Percentiles rank a stretch among this genome's conserved stretches.
phyloP scores from a whole-genome alignment of 2,113 vertebrate genomes.

The Syngnathus scovelli region DNA sequence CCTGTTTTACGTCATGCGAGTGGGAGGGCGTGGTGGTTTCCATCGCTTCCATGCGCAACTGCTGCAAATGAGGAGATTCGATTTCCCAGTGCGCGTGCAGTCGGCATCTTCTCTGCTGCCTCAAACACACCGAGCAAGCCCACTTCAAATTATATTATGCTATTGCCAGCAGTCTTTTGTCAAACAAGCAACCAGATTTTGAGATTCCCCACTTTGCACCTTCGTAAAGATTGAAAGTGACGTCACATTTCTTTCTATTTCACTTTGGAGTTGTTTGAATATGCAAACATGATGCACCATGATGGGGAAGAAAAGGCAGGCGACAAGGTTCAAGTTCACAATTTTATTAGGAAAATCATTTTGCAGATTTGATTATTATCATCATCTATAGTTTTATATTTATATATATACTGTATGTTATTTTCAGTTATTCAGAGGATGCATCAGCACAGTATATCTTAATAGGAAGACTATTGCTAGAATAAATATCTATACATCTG shows the following conservation, averaged over 20 bases:
- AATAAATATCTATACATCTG: constrained; percentile 70
- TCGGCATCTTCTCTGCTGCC: too few relatives aligned
- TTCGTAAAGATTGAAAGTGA: too few relatives aligned
- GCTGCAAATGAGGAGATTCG: neutral
- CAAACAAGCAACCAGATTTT: too few relatives aligned
- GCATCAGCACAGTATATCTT: constrained; percentile 75
- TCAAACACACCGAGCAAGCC: too few relatives aligned
- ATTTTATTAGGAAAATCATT: constrained; percentile 76
- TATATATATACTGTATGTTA: constrained; percentile 36
- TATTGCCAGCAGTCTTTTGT: too few relatives aligned
- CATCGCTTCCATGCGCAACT: neutral
- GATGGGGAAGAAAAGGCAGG: neutral
- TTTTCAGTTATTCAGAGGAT: constrained; percentile 71
- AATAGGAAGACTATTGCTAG: constrained; percentile 79
- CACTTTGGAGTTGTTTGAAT: neutral
- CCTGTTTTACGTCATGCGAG: neutral
- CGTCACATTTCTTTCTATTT: neutral
- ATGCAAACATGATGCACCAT: neutral
- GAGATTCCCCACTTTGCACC: too few relatives aligned
- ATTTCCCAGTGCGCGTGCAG: too few relatives aligned
- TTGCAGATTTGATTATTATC: constrained; percentile 70
- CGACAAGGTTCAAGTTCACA: constrained; percentile 49
- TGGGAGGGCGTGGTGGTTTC: neutral
- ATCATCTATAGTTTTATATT: constrained; percentile 12
- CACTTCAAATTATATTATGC: too few relatives aligned